These are phyloP conservation scores for Craseonycteris thonglongyai DNA, from an alignment of 2,113 vertebrate genomes.

Conservation along the genomic window DNA sequence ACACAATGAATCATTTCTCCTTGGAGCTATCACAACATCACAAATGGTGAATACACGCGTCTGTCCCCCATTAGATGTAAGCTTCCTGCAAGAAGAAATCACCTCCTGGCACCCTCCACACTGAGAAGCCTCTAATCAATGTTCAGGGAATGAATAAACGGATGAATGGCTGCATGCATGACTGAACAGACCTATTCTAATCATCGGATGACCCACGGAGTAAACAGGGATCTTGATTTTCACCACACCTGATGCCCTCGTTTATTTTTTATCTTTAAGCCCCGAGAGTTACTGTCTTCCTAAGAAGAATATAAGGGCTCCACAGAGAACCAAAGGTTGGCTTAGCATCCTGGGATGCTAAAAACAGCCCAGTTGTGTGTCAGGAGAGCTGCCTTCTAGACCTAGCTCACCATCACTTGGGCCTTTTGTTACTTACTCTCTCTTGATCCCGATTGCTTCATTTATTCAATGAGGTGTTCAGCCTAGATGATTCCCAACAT, in stretches of 20 bases:
- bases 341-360: not conserved
- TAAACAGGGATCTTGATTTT: not conserved
- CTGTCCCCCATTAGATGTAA: not conserved
- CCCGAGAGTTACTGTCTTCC: not conserved
- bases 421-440: not conserved
- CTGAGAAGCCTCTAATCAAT: not conserved
- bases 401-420: not conserved
- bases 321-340: not conserved
- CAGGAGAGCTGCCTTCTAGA: not conserved
- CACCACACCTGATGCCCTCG: not conserved
- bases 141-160: not conserved
- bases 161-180: not conserved
- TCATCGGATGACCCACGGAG: not conserved
- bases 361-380: not conserved
- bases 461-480: not conserved
- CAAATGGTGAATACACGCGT: not conserved
- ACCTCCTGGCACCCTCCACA: not conserved
- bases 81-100: not conserved
- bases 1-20: not conserved
- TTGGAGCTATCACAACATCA: not conserved
- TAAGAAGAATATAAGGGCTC: not conserved
- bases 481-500: not conserved
- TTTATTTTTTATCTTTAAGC: not conserved
- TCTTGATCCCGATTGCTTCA: not conserved
- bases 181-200: not conserved